Evolutionary conservation across 1,140 invertebrate genomes (phyloP), one percentile per base, ranked within the genome.

Genomic region (Sinonovacula constricta): DNA sequence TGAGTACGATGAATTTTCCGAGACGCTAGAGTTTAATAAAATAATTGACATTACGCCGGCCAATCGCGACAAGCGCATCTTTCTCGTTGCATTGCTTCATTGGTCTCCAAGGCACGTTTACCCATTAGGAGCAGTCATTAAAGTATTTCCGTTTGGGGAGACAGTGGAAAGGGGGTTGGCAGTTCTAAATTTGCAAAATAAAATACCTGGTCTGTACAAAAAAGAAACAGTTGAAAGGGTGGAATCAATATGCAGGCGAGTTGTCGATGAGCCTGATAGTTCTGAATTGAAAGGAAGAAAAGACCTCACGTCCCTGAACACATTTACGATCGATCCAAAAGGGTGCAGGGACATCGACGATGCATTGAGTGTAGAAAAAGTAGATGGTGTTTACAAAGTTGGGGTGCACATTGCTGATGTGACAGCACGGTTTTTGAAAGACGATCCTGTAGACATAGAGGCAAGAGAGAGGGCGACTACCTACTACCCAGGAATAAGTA

Each of bases 281-380:
- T 45, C 7, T 45, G 39, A 45, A 22, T 78, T 49, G 59, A 14
- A 12, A 22, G 80, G 62, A 3, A 45, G 97, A 62, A 93, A 93
- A n/a, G 96, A 98, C 91, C 91, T 98, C 0, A 82, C 83, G 3
- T 36, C 54, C 14, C 12, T 53, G 12, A 45, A 69, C 5, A 36
- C 56, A 26, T 99, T 98, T 87, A 99, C 97, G 0, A 98, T 99
- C 1, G 98, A 99, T 93, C 98, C 98, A 30, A 96, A 96, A 3
- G 97, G 97, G 2, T 99, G 98, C 89, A 99, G 97, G 14, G 98
- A 99, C 90, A 98, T 99, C 77, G 98, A 99, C 90, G 98, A 99
- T 92, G 98, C 98, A 0, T 91, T 99, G 0, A 98, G 99, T 91
- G 31, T 90, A 31, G 54, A 79, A 51, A 56, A 49, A 39, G 26